Evolutionary conservation across 1,140 invertebrate species (phyloP), one percentile per base, ranked within the genome.

Genomic region (Zaprionus gabonicus): DNA sequence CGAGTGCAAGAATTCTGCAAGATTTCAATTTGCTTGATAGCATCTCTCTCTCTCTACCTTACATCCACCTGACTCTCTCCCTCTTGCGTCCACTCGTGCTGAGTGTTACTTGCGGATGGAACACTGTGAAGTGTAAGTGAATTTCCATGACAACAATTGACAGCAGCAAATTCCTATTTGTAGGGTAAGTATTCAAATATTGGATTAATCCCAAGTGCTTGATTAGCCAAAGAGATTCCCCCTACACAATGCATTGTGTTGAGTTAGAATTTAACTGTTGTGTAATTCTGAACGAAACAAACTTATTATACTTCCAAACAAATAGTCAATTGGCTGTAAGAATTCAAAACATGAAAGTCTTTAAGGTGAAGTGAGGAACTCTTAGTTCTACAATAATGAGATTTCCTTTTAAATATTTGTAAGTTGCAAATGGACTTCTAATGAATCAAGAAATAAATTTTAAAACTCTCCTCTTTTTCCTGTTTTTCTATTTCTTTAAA

Each of bases 11-110:
- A 71, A 84, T 82, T 90, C 78, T 63, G 75, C 84, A 76, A 87
- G 84, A 88, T 88, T 88, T 88, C 84, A 88, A 88, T 88, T 87
- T 87, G 71, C 81, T 81, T 77, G 84, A 87, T 87, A 87, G 80
- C 84, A 88, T 65, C 31, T 36, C 23, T 41, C 31, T 36, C 23
- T 41, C 10, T 13, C 4, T 27, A 20, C 20, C 55, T 7, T 53
- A 1, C n/a, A 58, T 44, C 3, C 20, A 12, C 7, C 17, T 23
- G 12, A 5, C 23, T 23, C 23, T 44, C 17, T n/a, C 20, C 23
- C 6, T 23, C n/a, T 12, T 2, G 15, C 7, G 9, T 27, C 55
- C 38, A 44, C 17, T 28, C 6, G 12, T n/a, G 25, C 53, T 17
- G 60, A 64, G 31, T 72, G 63, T 23, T 46, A 51, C 53, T 72